Evolutionary conservation across 1,140 invertebrate species (phyloP), one percentile per base, ranked within the genome.

Genomic region (Kradibia gibbosae): DNA sequence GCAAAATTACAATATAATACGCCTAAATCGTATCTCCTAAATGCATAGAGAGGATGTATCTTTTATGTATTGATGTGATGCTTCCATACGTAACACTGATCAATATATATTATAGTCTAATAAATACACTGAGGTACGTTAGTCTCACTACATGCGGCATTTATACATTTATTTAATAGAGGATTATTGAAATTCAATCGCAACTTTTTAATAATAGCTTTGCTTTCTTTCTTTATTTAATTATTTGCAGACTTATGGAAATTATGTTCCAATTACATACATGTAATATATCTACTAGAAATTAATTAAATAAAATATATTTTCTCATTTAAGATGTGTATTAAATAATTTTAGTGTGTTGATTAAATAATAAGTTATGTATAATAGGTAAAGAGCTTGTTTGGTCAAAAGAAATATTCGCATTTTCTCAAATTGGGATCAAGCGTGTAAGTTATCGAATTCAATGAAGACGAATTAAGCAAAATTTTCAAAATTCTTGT

Each of bases 381-480:
- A 10, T 60, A 60, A 55, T 45, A 45, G 13, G 5, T 45, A 55
- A 31, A 1, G 31, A 60, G 25, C 31, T 31, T 0, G 7, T 60
- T 60, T 8, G 7, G 57, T 31, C 25, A 8, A 2, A 3, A 25
- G 11, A 11, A 31, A 11, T 60, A 60, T 62, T 67, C 1, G 25
- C 4, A 20, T 10, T 67, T 67, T 7, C 20, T 67, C n/a, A 67
- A 67, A 67, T 31, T 39, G 7, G 3, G 10, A 67, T 67, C 5
- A 67, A 39, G 42, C 22, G 34, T 60, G n/a, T 31, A 15, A 5
- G 13, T 25, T 17, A 76, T 65, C 25, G 39, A 62, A 65, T 67
- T 67, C n/a, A 67, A 78, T 67, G 31, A 78, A 50, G 42, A 67
- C 45, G 25, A 67, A 78, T 71, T 53, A 36, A 70, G 48, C 8